Evolutionary conservation across 2,797 vertebrate species (phyloP).

Genomic region (Apodemus agrarius): DNA sequence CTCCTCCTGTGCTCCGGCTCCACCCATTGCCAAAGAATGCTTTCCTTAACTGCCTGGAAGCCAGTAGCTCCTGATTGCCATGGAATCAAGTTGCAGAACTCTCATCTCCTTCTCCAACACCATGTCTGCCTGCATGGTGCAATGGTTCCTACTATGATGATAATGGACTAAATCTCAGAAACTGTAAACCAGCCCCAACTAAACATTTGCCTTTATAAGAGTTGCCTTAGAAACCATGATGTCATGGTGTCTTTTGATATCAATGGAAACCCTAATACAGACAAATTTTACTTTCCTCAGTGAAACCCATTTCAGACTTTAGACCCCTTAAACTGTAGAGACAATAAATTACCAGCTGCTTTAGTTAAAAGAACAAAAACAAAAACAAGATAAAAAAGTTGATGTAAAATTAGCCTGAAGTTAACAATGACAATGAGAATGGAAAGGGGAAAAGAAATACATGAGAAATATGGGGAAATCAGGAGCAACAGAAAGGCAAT

Average conservation of each 20-base stretch:
- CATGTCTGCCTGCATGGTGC: not conserved
- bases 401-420: not conserved
- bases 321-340: not conserved
- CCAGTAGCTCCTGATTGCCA: not conserved
- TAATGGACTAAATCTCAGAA: not conserved
- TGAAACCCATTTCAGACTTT: not conserved
- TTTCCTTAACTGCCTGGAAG: not conserved
- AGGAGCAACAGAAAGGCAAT: not conserved
- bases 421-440: not conserved
- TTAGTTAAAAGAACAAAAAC: not conserved
- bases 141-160: not conserved
- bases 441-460: not conserved
- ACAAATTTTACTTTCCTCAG: not conserved
- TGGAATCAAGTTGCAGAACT: not conserved
- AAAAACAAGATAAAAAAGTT: not conserved
- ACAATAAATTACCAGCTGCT: not conserved
- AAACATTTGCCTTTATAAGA: not conserved
- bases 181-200: not conserved
- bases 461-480: not conserved
- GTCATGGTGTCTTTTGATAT: not conserved
- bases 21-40: not conserved
- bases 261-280: not conserved
- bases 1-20: not conserved
- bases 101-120: not conserved
- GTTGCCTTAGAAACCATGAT: not conserved